A percentile compares a stretch with the other conserved stretches of the same genome.
Conservation (phyloP, 2,113 vertebrate genomes). For the Oncorhynchus mykiss region DNA sequence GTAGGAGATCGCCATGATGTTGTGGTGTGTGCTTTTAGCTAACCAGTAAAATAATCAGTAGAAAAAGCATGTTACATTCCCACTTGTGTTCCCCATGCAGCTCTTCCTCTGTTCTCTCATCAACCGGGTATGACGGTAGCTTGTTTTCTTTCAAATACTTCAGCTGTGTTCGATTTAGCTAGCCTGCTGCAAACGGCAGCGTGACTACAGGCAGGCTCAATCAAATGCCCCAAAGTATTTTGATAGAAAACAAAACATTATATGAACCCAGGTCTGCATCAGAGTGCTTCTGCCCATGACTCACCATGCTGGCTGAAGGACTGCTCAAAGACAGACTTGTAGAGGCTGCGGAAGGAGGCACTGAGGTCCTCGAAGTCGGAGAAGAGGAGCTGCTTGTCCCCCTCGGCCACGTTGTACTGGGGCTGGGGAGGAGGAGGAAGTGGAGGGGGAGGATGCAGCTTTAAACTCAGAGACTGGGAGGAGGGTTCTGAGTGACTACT, state of each 20-base stretch:
- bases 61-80: not conserved
- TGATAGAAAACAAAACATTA: not conserved
- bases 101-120: too few species aligned
- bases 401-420: constrained; percentile 78
- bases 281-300: constrained; percentile 31
- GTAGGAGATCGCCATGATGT: too few species aligned
- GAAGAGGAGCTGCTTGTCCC: constrained; percentile 81
- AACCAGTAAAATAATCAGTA: constrained; percentile 43
- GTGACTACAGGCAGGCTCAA: not conserved
- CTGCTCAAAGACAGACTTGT: constrained; percentile 87
- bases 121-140: too few species aligned
- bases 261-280: not conserved
- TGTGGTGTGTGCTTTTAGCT: constrained; percentile 26
- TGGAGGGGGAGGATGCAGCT: constrained; percentile 56
- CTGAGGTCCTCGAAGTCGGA: constrained; percentile 87
- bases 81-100: too few species aligned
- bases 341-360: constrained; percentile 85
- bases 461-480: constrained; percentile 78
- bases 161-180: not conserved
- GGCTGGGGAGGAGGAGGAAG: constrained; percentile 63
- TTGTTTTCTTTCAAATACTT: not conserved
- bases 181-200: not conserved
- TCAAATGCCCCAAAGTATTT: not conserved
- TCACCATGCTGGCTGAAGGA: constrained; percentile 83
- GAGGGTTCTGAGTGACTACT: constrained; percentile 79